A percentile compares a stretch with the other conserved stretches of the same genome.
These are phyloP conservation scores for Leontopithecus rosalia DNA, from an alignment of 2,797 vertebrate species.

Conservation along the genomic window DNA sequence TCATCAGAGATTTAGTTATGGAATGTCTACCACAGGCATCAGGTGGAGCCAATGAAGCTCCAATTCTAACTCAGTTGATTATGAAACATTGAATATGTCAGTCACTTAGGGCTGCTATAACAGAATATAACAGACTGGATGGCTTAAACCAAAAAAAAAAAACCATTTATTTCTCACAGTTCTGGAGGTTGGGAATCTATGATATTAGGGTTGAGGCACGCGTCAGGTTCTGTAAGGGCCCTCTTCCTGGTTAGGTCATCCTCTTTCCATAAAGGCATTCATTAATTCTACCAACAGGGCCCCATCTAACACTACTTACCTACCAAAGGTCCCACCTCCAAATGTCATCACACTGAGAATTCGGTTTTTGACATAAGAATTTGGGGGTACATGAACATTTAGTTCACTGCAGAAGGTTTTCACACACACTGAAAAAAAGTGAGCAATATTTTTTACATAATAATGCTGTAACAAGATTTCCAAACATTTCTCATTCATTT, in stretches of 20 bases:
- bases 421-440: neutral
- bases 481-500: neutral
- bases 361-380: neutral
- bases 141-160: neutral
- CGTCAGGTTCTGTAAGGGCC: no score
- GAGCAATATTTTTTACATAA: neutral
- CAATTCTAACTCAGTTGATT: neutral
- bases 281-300: no score
- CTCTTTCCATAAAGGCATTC: neutral
- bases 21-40: neutral
- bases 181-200: neutral
- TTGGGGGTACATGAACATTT: neutral
- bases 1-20: neutral
- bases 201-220: rapidly evolving
- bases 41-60: neutral
- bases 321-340: no score
- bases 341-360: no score
- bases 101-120: neutral
- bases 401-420: neutral
- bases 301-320: neutral
- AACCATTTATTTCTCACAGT: neutral
- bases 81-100: neutral
- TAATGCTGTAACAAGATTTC: neutral
- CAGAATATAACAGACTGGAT: neutral
- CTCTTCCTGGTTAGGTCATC: neutral